A percentile compares a stretch with the other conserved stretches of the same genome.
Evolutionary conservation across 2,113 vertebrate genomes (phyloP).

Genomic region (Bagarius yarrelli): DNA sequence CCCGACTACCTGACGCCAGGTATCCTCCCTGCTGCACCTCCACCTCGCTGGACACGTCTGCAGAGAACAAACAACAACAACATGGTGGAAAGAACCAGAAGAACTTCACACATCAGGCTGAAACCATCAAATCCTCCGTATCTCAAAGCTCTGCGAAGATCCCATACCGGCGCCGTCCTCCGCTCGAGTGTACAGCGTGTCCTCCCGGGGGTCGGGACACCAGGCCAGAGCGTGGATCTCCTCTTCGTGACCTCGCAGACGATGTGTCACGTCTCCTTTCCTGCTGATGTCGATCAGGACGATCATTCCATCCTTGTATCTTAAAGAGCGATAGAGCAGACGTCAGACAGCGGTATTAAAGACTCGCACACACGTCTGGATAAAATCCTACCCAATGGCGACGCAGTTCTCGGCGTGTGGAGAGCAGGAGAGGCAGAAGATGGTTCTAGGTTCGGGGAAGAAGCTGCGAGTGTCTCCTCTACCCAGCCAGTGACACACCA

Average conservation of each 20-base stretch:
- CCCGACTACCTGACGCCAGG: constrained; percentile 92
- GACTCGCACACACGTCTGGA: neutral
- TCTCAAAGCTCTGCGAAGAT: neutral
- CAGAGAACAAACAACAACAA: constrained; percentile 36
- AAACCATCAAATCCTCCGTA: no score
- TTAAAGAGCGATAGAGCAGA: constrained; percentile 66
- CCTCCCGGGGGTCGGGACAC: constrained; percentile 79
- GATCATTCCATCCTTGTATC: constrained; percentile 96
- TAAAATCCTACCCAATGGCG: constrained; percentile 81
- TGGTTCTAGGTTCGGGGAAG: constrained; percentile 86
- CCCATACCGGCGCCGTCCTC: constrained; percentile 71
- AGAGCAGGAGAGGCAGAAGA: constrained; percentile 90
- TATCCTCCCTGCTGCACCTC: constrained; percentile 71
- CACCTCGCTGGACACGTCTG: constrained; percentile 65
- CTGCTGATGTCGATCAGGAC: constrained; percentile 87
- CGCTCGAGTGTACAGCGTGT: constrained; percentile 52
- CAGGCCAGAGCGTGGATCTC: constrained; percentile 92
- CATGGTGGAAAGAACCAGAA: constrained; percentile 6
- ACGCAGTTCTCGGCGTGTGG: constrained; percentile 85
- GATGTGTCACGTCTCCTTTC: constrained; percentile 83
- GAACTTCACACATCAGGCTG: no score
- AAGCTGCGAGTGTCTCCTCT: constrained; percentile 83
- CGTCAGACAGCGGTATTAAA: no score
- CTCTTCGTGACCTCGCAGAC: constrained; percentile 90
- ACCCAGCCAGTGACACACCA: constrained; percentile 87